Evolutionary conservation across 2,797 vertebrate species (phyloP).

Genomic region (Myotis daubentonii): DNA sequence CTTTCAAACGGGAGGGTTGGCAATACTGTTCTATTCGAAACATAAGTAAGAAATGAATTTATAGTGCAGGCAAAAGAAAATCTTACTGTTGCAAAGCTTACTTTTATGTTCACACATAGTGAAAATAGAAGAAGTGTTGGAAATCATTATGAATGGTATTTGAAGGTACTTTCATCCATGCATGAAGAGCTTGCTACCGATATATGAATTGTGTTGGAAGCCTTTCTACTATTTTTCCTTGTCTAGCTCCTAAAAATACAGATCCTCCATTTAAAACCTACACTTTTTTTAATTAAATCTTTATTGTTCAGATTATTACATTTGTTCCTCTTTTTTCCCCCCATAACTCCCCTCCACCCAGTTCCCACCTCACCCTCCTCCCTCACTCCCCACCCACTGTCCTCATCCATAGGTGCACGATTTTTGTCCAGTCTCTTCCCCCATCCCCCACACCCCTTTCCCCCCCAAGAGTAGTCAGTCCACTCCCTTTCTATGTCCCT

Average conservation of each 20-base stretch:
- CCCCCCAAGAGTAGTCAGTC: no score
- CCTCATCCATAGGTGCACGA: no score
- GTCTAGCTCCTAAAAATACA: background rate
- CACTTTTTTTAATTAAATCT: background rate
- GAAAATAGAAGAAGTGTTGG: background rate
- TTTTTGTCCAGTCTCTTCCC: no score
- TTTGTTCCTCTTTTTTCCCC: no score
- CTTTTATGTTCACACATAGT: conserved; percentile 31
- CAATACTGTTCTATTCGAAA: conserved; percentile 41
- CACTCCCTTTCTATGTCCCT: no score
- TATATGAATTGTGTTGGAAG: background rate
- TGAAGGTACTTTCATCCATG: background rate
- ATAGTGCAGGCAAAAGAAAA: conserved; percentile 18
- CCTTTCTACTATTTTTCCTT: background rate
- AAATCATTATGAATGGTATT: background rate
- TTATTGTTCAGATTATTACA: no score
- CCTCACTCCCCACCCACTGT: no score
- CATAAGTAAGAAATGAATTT: conserved; percentile 60
- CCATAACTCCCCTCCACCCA: no score
- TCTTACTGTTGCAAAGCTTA: conserved; percentile 4
- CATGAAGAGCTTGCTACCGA: background rate
- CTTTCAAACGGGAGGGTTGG: background rate
- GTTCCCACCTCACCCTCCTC: no score
- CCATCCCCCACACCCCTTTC: no score
- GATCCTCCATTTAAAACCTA: background rate